These are phyloP conservation scores for Adoxophyes honmai DNA, from an alignment of 1,140 invertebrate genomes.

Conservation along the genomic window DNA sequence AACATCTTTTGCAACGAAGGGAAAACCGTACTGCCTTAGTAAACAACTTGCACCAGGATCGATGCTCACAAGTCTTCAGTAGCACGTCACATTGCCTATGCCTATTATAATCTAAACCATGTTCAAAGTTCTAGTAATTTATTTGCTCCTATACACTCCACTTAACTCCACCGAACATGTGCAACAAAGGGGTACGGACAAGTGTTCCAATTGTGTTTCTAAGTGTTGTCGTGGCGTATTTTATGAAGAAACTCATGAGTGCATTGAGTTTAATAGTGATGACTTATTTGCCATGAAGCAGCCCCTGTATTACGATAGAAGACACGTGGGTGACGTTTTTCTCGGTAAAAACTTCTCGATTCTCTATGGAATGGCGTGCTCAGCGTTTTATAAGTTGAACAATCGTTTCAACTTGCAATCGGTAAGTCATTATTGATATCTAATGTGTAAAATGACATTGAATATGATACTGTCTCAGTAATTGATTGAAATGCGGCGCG, in stretches of 20 bases:
- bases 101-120: not conserved
- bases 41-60: not conserved
- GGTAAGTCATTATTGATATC: not conserved
- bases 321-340: not conserved
- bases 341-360: not conserved
- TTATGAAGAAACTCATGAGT: not conserved
- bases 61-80: not conserved
- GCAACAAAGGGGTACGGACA: not conserved
- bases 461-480: no score
- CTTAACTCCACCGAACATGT: no score
- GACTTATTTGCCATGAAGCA: not conserved
- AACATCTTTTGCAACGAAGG: no score
- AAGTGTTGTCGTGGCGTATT: not conserved
- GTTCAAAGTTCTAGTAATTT: not conserved
- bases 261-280: not conserved
- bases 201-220: not conserved
- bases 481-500: no score
- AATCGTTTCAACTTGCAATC: not conserved
- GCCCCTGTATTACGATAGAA: not conserved
- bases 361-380: not conserved
- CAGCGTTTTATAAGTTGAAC: not conserved
- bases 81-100: not conserved
- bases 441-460: no score
- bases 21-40: no score
- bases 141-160: not conserved